A percentile compares a stretch with the other conserved stretches of the same genome.
Conservation (phyloP, 2,888 invertebrate genomes). For the Drosophila demipolita region DNA sequence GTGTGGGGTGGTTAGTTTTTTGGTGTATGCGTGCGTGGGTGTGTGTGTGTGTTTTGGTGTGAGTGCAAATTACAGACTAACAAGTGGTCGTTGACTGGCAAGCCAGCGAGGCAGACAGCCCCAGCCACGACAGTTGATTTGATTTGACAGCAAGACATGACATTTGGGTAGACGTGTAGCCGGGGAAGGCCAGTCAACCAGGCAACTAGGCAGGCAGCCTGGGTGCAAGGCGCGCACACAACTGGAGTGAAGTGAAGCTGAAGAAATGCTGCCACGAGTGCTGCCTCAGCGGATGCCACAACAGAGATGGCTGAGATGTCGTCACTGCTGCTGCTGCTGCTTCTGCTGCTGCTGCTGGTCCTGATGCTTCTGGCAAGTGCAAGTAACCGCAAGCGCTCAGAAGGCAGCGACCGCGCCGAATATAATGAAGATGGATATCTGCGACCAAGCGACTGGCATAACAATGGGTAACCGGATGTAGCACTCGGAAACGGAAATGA, state of each 20-base stretch:
- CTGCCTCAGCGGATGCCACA: constrained; percentile 33
- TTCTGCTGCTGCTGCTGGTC: constrained; percentile 1
- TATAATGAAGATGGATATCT: constrained; percentile 64
- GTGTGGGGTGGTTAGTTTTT: constrained; percentile 27
- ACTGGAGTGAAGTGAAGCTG: constrained; percentile 68
- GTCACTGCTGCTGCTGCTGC: constrained; percentile 20
- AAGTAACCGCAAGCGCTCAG: constrained; percentile 57
- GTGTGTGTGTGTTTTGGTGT: constrained; percentile 32
- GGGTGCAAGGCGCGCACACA: constrained; percentile 43
- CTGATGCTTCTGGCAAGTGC: constrained; percentile 60
- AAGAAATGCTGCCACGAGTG: constrained; percentile 70
- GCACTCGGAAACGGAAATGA: constrained; percentile 81
- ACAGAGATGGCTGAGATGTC: constrained; percentile 17
- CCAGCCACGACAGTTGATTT: constrained; percentile 77
- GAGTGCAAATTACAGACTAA: constrained; percentile 80
- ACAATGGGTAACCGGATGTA: constrained; percentile 71
- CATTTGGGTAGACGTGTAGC: constrained; percentile 64
- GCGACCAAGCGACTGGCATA: constrained; percentile 58
- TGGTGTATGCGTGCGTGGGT: constrained; percentile 16
- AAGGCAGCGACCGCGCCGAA: constrained; percentile 21
- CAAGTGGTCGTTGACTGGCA: constrained; percentile 82
- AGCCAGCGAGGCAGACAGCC: constrained; percentile 75
- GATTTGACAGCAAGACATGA: constrained; percentile 79
- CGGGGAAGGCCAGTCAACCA: constrained; percentile 35
- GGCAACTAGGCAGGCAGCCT: constrained; percentile 26